Conservation (phyloP, 2,113 vertebrate genomes). For the Pomatostomus ruficeps region DNA sequence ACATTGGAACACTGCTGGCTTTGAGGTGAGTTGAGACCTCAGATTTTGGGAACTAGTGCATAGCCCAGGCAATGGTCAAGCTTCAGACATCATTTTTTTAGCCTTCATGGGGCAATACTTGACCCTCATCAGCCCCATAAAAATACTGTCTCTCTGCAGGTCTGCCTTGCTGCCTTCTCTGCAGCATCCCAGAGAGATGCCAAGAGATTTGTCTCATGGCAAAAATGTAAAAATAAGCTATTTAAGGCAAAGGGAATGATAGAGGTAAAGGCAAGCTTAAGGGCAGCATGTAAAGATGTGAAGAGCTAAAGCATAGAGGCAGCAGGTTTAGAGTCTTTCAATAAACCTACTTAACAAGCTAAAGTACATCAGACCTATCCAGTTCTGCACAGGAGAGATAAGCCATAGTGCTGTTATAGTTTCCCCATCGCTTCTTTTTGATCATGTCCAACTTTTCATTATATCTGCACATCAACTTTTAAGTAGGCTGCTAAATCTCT, state of each 20-base stretch:
- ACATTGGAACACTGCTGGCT: background rate
- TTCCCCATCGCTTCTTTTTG: background rate
- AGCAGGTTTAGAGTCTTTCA: background rate
- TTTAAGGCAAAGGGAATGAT: background rate
- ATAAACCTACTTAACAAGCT: background rate
- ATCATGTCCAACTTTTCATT: background rate
- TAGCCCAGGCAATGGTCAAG: background rate
- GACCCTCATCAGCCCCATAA: background rate
- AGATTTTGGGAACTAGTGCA: background rate
- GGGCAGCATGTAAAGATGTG: background rate
- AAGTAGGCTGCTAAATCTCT: background rate
- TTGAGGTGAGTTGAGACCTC: background rate
- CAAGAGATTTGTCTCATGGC: background rate
- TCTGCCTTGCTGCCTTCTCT: background rate
- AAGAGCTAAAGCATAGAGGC: background rate
- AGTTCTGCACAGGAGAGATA: background rate
- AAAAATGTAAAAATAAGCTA: background rate
- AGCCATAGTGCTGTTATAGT: background rate
- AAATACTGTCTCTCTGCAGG: background rate
- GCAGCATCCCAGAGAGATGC: background rate
- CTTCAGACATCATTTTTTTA: background rate
- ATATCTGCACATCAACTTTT: background rate
- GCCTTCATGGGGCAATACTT: rapidly evolving
- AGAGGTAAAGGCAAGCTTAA: background rate
- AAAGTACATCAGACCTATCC: background rate